phyloP scores from a whole-genome alignment of 2,888 invertebrate genomes.

The Chirona hameri region DNA sequence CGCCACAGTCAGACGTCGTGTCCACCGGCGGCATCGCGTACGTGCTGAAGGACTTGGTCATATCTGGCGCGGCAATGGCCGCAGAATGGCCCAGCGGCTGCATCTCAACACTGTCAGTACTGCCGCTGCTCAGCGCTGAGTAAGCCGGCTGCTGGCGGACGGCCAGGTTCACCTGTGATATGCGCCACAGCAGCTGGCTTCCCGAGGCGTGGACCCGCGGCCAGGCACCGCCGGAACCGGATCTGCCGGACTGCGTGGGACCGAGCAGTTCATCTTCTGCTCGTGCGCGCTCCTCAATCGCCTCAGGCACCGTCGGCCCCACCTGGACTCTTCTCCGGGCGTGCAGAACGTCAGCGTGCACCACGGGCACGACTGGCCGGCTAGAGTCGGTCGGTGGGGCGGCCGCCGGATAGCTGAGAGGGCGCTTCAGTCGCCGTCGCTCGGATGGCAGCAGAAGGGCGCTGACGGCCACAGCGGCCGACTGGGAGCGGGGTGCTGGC shows the following conservation, averaged over 20 bases:
- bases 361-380: constrained; percentile 58
- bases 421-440: constrained; percentile 49
- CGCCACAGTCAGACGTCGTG: constrained; percentile 51
- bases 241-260: constrained; percentile 34
- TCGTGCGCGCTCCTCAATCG: constrained; percentile 32
- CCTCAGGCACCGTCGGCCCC: constrained; percentile 32
- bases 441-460: constrained; percentile 67
- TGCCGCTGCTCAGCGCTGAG: constrained; percentile 63
- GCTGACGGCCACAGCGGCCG: constrained; percentile 47
- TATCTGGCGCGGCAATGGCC: constrained; percentile 43
- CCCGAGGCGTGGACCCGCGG: constrained; percentile 42
- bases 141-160: constrained; percentile 65
- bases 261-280: constrained; percentile 39
- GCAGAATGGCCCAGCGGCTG: constrained; percentile 9
- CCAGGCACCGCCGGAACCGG: constrained; percentile 47
- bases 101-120: constrained; percentile 57
- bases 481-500: constrained; percentile 63
- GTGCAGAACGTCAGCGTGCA: constrained; percentile 45
- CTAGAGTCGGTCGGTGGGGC: constrained; percentile 53
- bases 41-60: constrained; percentile 50
- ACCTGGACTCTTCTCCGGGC: constrained; percentile 44
- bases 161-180: constrained; percentile 67
- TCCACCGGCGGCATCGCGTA: constrained; percentile 53
- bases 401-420: constrained; percentile 62
- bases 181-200: constrained; percentile 48